A percentile compares a stretch with the other conserved stretches of the same genome.
Evolutionary conservation across 2,113 vertebrate genomes (phyloP).

Genomic region (Miniopterus natalensis): DNA sequence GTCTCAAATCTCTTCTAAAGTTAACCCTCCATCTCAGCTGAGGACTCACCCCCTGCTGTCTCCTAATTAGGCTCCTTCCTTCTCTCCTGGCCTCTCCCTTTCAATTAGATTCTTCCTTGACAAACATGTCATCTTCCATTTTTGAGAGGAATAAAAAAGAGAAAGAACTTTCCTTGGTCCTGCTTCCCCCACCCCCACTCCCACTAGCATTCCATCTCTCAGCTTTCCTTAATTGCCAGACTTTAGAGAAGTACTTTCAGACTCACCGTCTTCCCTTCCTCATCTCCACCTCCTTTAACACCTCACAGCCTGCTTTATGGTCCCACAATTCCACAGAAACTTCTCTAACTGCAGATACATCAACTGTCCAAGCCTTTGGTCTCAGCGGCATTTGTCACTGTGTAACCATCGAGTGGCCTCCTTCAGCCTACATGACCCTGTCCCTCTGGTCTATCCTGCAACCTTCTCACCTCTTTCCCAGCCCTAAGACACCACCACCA

Average conservation of each 20-base stretch:
- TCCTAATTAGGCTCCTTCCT: background rate
- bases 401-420: background rate
- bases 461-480: background rate
- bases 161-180: background rate
- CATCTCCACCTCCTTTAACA: background rate
- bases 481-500: background rate
- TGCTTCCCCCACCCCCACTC: background rate
- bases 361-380: background rate
- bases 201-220: background rate
- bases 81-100: constrained; percentile 13
- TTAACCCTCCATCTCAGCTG: background rate
- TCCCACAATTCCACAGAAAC: background rate
- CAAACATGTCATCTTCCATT: constrained; percentile 24
- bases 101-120: background rate
- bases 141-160: background rate
- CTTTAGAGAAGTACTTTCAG: background rate
- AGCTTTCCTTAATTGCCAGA: background rate
- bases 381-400: background rate
- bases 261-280: background rate
- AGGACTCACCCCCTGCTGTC: background rate
- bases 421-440: background rate
- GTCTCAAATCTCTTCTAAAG: background rate
- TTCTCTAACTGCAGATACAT: background rate
- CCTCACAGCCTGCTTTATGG: background rate
- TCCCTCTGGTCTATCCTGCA: background rate